Percentiles rank a stretch among this genome's conserved stretches.
These are phyloP conservation scores for Aramus guarauna DNA, from an alignment of 2,113 vertebrate genomes.

Conservation along the genomic window DNA sequence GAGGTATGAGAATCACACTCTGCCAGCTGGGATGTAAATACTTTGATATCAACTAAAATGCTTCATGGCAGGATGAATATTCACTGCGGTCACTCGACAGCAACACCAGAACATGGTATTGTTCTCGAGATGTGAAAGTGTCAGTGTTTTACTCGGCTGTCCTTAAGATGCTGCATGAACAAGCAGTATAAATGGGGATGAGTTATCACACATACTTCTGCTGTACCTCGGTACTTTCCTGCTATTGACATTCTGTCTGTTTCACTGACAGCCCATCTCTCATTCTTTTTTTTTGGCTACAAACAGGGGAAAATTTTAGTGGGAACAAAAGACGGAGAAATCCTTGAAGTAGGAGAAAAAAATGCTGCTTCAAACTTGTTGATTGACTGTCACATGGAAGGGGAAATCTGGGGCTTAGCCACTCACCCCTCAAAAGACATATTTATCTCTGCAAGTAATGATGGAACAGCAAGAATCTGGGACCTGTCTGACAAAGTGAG, in stretches of 20 bases:
- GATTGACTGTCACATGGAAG: constrained; percentile 94
- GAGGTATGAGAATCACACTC: neutral
- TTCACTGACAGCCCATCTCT: neutral
- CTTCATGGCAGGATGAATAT: neutral
- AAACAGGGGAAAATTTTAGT: constrained; percentile 94
- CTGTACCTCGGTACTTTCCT: neutral
- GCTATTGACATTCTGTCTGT: neutral
- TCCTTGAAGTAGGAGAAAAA: constrained; percentile 98
- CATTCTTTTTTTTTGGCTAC: neutral
- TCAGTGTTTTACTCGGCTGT: neutral
- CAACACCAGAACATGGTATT: neutral
- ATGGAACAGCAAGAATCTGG: constrained; percentile 94
- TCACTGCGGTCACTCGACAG: neutral
- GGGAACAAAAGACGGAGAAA: constrained; percentile 96
- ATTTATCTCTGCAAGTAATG: constrained; percentile 93
- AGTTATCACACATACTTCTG: neutral
- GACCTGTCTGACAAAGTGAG: constrained; percentile 93
- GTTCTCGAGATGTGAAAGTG: neutral
- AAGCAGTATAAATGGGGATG: neutral
- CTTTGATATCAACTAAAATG: neutral
- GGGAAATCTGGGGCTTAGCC: constrained; percentile 94
- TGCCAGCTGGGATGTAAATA: neutral
- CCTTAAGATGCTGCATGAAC: neutral
- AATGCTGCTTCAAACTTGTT: constrained; percentile 95
- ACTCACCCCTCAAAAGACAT: constrained; percentile 92